A percentile compares a stretch with the other conserved stretches of the same genome.
These are phyloP conservation scores for Anthophora plumipes DNA, from an alignment of 2,888 invertebrate genomes.

Conservation along the genomic window DNA sequence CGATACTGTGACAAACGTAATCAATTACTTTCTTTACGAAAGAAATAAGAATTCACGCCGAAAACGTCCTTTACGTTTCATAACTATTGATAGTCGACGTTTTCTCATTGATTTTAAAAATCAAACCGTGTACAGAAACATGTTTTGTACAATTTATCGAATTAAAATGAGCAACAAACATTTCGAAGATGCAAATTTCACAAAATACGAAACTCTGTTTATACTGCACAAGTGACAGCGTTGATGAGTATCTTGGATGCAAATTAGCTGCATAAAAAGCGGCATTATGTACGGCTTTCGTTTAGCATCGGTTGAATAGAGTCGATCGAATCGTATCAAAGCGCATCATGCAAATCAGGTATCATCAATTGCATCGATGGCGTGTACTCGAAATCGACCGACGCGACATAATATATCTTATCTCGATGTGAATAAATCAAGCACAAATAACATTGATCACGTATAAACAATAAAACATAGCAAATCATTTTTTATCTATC, in stretches of 20 bases:
- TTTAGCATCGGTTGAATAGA: conserved; percentile 36
- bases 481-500: neutral
- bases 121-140: too few relatives aligned
- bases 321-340: conserved; percentile 59
- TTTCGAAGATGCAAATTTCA: neutral
- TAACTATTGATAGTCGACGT: too few relatives aligned
- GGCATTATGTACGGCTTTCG: conserved; percentile 30
- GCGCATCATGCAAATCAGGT: conserved; percentile 57
- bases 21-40: neutral
- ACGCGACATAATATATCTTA: neutral
- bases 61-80: neutral
- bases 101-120: too few relatives aligned
- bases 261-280: conserved; percentile 37
- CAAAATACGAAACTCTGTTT: neutral
- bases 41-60: neutral
- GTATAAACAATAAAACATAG: neutral
- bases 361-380: conserved; percentile 33
- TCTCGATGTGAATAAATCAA: neutral
- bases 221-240: neutral
- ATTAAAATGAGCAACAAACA: neutral
- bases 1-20: neutral
- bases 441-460: neutral
- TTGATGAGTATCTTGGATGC: conserved; percentile 38
- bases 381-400: conserved; percentile 17
- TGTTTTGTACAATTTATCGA: too few relatives aligned